A percentile compares a stretch with the other conserved stretches of the same genome.
These are phyloP conservation scores for Columbina picui DNA, from an alignment of 2,113 vertebrate species.

Conservation along the genomic window DNA sequence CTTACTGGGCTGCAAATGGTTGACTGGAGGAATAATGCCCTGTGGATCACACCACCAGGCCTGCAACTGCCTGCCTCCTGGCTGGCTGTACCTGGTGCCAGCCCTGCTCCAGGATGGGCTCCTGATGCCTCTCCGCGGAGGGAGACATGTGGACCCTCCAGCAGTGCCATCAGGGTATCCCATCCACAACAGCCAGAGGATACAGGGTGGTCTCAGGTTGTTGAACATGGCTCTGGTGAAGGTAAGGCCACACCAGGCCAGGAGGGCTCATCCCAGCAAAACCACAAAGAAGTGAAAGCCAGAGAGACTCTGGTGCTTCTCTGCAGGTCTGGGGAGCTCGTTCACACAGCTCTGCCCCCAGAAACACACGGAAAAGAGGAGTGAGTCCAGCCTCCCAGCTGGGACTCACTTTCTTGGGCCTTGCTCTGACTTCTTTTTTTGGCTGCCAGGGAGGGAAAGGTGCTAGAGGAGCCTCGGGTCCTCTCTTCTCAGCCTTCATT, in stretches of 20 bases:
- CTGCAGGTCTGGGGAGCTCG: not conserved
- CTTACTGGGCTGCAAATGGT: not conserved
- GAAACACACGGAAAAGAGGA: not conserved
- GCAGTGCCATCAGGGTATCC: not conserved
- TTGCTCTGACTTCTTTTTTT: not conserved
- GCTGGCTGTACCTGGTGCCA: not conserved
- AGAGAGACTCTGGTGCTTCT: not conserved
- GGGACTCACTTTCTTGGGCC: fast-evolving
- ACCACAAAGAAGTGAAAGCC: not conserved
- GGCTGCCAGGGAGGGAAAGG: not conserved
- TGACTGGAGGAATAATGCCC: not conserved
- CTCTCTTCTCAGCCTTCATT: not conserved
- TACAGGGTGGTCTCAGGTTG: not conserved
- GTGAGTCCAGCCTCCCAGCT: not conserved
- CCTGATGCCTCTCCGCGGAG: not conserved
- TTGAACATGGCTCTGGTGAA: not conserved
- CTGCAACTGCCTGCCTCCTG: not conserved
- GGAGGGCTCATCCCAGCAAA: not conserved
- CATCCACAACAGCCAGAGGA: not conserved
- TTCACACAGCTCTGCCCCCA: not conserved
- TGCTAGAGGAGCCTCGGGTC: not conserved
- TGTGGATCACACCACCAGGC: not conserved
- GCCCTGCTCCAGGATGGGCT: not conserved
- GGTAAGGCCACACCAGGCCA: not conserved
- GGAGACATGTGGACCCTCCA: not conserved